Evolutionary conservation across 1,140 invertebrate genomes (phyloP), one percentile per base, ranked within the genome.

Genomic region (Trypoxylus dichotomus): DNA sequence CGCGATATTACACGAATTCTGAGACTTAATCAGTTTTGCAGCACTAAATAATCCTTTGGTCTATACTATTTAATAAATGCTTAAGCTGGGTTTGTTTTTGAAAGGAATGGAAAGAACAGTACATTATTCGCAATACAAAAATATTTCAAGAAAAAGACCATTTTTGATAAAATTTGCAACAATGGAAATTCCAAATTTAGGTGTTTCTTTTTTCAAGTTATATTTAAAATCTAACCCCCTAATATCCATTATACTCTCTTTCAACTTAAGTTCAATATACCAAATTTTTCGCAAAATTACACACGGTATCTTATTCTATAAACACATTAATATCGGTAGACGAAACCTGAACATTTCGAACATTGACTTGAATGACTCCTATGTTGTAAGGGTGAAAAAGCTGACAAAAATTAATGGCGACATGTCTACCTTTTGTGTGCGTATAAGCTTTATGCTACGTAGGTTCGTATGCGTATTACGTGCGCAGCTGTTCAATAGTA

Each of bases 341-440:
- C 27, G 75, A 58, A 76, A 76, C 47, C 47, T 76, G 43, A 58
- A 47, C 47, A 54, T 76, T 54, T 7, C 15, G 25, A 76, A 8
- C 24, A n/a, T 19, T 37, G 15, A 47, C 43, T 6, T 29, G 47
- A 63, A 80, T 77, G 19, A 15, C 15, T 77, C 76, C 71, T 42
- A 11, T 76, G 19, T 19, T 54, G 19, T 54, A 54, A 54, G 19
- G 19, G 47, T 19, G 47, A 54, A 72, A 73, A n/a, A 25, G 47
- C 47, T 24, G 58, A 76, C 75, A 37, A 58, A 74, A 79, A 79
- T 79, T 79, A 77, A 79, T 79, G 71, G 78, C 73, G 29, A 77
- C 76, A 74, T 24, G 42, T 72, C 42, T 71, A 37, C 47, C 54
- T 32, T 79, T 42, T 78, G n/a, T 25, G 41, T 24, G 19, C 60